Base-by-base conservation (phyloP, 1,140 invertebrate genomes). In the Eumaeus atala region DNA sequence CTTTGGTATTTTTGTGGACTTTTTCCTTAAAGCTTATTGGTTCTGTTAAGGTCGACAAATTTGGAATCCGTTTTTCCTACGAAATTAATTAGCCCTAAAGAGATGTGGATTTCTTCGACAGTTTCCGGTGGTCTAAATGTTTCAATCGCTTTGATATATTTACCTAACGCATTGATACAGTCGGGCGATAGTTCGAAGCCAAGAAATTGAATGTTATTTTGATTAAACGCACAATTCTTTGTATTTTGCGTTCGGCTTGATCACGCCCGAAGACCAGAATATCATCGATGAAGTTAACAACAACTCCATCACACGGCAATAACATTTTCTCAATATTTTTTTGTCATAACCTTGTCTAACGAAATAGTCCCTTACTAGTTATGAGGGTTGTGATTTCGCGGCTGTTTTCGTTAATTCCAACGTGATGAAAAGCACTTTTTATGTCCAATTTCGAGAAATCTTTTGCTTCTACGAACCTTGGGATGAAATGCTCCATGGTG, bases 271-370 rank as follows among this genome's bases (percentile, higher is more conserved):
- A 70, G 1, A 70, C 53, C 0, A 68, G 7, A 34, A 70, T 67
- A 17, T 69, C 62, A 60, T 72, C 64, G 14, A 67, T 67, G 33
- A 67, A 44, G 80, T 72, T 58, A 48, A 71, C 36, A 48, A 71
- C 36, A 50, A 59, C 54, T 42, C 69, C 54, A 51, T 61, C 40
- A 11, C 28, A 58, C 4, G 59, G 58, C 7, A 51, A 33, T 49
- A 82, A 61, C 12, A 81, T 64, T 36, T 64, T 61, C 59, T 73
- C 59, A 55, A 79, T 60, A 16, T 60, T 75, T 61, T 74, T 73
- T 66, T 87, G 81, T 61, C 82, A 84, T 11, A 69, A 57, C 62
- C 82, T 79, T 14, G 79, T 78, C 58, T 79, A 84, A 42, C 68
- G 42, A 61, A 65, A 82, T 35, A 77, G 51, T 11, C 79, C 79